Percentiles rank a stretch among this genome's conserved stretches.
Evolutionary conservation across 1,140 invertebrate genomes (phyloP).

Genomic region (Drosophila persimilis): DNA sequence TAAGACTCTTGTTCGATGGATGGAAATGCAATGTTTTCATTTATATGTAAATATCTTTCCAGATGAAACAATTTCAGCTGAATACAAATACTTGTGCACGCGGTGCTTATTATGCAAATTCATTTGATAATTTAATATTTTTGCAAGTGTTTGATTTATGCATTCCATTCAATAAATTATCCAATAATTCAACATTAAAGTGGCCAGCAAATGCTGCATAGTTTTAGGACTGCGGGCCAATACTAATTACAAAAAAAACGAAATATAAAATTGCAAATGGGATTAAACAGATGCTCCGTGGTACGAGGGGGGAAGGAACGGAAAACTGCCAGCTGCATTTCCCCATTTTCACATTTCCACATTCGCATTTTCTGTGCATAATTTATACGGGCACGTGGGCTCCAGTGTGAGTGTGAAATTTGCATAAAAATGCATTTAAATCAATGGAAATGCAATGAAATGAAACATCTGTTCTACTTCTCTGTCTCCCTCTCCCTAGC

Average conservation of each 20-base stretch:
- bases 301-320: not conserved
- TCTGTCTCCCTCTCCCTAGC: not conserved
- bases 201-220: slow-evolving; percentile 9
- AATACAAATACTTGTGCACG: slow-evolving; percentile 1
- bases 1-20: not conserved
- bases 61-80: too few species aligned
- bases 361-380: slow-evolving; percentile 36
- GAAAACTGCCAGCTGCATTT: slow-evolving; percentile 27
- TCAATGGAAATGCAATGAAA: slow-evolving; percentile 58
- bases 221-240: slow-evolving; percentile 11
- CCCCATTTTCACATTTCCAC: not conserved
- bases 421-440: slow-evolving; percentile 75
- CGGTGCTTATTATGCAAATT: slow-evolving; percentile 19
- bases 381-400: slow-evolving; percentile 14
- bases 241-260: not conserved
- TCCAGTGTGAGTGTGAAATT: slow-evolving; percentile 37
- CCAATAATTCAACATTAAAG: not conserved
- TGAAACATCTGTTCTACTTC: slow-evolving; percentile 55
- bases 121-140: slow-evolving; percentile 1
- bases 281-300: not conserved
- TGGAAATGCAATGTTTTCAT: too few species aligned
- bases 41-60: too few species aligned
- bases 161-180: slow-evolving; percentile 10
- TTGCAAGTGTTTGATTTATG: slow-evolving; percentile 44
- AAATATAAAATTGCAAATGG: too few species aligned